Evolutionary conservation across 2,113 vertebrate genomes (phyloP).

Genomic region (Malaclemys terrapin): DNA sequence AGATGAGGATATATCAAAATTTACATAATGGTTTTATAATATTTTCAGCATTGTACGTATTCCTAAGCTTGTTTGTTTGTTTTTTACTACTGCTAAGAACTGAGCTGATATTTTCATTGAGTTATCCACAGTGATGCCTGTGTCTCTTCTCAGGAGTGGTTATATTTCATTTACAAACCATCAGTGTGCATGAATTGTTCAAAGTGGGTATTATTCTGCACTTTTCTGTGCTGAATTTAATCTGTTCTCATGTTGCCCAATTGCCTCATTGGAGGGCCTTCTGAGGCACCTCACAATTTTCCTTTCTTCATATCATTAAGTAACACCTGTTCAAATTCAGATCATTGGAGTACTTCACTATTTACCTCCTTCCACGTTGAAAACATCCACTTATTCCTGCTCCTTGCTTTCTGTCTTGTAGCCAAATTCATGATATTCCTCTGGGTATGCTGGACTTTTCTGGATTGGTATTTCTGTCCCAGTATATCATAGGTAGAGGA

Average conservation of each 20-base stretch:
- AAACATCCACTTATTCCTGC: neutral
- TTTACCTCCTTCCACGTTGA: neutral
- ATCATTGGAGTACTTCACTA: neutral
- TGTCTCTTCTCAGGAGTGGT: neutral
- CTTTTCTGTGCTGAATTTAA: neutral
- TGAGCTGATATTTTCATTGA: neutral
- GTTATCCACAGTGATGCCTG: neutral
- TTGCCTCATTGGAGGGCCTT: neutral
- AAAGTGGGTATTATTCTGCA: neutral
- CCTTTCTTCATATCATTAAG: neutral
- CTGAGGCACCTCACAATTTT: neutral
- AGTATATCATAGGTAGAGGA: neutral
- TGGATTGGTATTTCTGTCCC: neutral
- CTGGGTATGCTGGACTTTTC: neutral
- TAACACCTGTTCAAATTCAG: rapidly evolving
- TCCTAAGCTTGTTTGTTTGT: neutral
- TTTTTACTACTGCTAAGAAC: neutral
- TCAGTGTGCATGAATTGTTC: neutral
- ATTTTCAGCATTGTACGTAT: neutral
- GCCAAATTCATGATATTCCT: neutral
- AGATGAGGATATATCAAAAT: neutral
- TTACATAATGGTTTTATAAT: neutral
- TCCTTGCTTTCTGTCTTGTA: neutral
- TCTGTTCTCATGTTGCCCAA: rapidly evolving
- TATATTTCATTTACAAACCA: neutral